Conservation (phyloP, 2,797 vertebrate genomes). For the Melanotaenia trifasciata region DNA sequence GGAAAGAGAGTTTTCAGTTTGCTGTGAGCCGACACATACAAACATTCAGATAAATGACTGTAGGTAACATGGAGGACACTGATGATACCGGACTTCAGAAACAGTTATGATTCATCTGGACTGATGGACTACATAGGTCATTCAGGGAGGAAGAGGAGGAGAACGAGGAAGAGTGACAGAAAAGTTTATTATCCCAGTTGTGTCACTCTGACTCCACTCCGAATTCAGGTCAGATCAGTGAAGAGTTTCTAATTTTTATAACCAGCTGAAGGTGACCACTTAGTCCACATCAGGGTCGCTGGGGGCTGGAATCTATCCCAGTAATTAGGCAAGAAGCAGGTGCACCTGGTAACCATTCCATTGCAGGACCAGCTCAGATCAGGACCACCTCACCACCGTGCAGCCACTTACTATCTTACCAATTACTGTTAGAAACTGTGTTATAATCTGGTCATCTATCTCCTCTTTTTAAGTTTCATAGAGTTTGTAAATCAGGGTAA, state of each 20-base stretch:
- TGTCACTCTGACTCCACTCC: slow-evolving; percentile 15
- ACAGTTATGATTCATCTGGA: slow-evolving; percentile 13
- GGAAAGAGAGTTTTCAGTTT: background rate
- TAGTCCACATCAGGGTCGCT: too few species aligned
- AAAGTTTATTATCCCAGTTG: slow-evolving; percentile 19
- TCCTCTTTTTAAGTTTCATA: too few species aligned
- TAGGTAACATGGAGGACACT: background rate
- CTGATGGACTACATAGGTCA: slow-evolving; percentile 16
- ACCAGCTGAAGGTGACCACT: slow-evolving; percentile 5
- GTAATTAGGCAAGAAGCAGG: too few species aligned
- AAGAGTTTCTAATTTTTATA: slow-evolving; percentile 2
- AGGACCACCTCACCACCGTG: too few species aligned
- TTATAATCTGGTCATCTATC: too few species aligned
- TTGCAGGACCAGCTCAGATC: too few species aligned
- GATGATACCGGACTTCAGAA: background rate
- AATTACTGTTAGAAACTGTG: too few species aligned
- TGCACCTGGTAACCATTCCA: too few species aligned
- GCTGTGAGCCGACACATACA: background rate
- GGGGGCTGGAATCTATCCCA: too few species aligned
- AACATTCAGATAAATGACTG: background rate
- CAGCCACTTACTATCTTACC: background rate
- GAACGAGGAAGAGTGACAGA: slow-evolving; percentile 1
- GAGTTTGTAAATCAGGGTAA: too few species aligned
- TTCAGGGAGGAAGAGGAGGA: slow-evolving; percentile 6
- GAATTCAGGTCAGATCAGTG: slow-evolving; percentile 29